Percentiles rank a stretch among this genome's conserved stretches.
phyloP scores from a whole-genome alignment of 2,888 invertebrate species.

The Diadromus collaris region DNA sequence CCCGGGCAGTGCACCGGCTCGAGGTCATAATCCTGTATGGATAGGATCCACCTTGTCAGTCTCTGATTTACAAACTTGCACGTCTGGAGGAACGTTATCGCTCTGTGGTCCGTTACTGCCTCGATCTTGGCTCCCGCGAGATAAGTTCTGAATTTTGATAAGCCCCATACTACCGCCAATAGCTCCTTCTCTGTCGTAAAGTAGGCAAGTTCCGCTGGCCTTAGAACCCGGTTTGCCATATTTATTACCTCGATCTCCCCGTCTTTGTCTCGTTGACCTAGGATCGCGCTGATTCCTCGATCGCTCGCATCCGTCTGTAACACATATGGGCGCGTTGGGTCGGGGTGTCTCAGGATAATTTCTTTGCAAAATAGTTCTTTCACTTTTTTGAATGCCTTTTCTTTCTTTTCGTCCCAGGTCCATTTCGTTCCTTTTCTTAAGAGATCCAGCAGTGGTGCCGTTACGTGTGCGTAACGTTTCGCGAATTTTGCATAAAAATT shows the following conservation, averaged over 20 bases:
- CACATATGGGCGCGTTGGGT: constrained; percentile 30
- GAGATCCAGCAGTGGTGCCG: neutral
- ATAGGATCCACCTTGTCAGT: neutral
- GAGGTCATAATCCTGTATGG: neutral
- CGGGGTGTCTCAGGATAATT: neutral
- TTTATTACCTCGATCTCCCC: constrained; percentile 51
- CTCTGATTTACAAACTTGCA: neutral
- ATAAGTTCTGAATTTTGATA: constrained; percentile 51
- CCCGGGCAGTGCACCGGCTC: neutral
- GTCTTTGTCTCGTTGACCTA: constrained; percentile 18
- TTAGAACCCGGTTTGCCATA: constrained; percentile 40
- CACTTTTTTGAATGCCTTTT: neutral
- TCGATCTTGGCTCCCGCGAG: constrained; percentile 60
- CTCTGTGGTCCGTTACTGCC: constrained; percentile 32
- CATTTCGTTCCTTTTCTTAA: neutral
- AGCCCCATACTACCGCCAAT: constrained; percentile 61
- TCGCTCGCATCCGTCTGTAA: constrained; percentile 58
- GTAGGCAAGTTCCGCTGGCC: constrained; percentile 58
- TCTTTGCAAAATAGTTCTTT: constrained; percentile 10
- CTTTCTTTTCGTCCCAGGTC: neutral
- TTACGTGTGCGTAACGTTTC: constrained; percentile 2
- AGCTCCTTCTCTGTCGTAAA: constrained; percentile 66
- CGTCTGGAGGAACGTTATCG: neutral
- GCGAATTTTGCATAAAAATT: too few species aligned
- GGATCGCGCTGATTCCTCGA: neutral